phyloP scores from a whole-genome alignment of 1,140 invertebrate genomes.

The Drosophila tani region DNA sequence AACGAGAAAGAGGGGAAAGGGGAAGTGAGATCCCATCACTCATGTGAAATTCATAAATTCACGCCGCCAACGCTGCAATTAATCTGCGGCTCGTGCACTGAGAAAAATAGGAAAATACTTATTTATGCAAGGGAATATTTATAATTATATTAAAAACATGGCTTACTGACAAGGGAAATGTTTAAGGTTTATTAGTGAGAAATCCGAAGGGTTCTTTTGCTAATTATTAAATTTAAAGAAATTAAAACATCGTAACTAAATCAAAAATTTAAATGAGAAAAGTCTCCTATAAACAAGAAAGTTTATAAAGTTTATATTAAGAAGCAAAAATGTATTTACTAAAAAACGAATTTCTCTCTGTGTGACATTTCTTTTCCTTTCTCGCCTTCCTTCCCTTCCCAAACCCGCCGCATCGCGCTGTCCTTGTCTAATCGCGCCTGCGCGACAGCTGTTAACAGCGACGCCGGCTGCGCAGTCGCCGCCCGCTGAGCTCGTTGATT shows the following conservation, averaged over 20 bases:
- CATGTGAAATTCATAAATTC: constrained; percentile 77
- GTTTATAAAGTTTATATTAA: no score
- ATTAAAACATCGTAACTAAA: no score
- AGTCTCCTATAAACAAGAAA: no score
- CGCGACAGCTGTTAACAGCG: constrained; percentile 72
- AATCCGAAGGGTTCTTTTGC: no score
- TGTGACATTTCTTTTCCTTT: not conserved
- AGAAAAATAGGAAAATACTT: not conserved
- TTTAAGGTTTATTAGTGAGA: no score
- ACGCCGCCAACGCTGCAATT: constrained; percentile 62
- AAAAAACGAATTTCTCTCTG: constrained; percentile 1
- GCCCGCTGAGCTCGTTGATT: constrained; percentile 77
- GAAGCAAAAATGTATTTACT: no score
- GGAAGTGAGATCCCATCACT: constrained; percentile 50
- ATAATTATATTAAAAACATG: not conserved
- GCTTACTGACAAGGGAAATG: no score
- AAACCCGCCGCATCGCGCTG: not conserved
- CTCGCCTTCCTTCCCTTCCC: not conserved
- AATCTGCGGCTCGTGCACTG: constrained; percentile 50
- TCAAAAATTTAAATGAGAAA: no score
- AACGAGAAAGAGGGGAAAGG: constrained; percentile 1
- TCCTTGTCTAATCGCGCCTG: constrained; percentile 47
- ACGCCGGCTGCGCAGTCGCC: constrained; percentile 45
- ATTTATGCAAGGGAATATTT: not conserved
- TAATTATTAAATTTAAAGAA: no score